Base-by-base conservation (phyloP, 2,888 invertebrate genomes). In the Drosophila meridionalis region DNA sequence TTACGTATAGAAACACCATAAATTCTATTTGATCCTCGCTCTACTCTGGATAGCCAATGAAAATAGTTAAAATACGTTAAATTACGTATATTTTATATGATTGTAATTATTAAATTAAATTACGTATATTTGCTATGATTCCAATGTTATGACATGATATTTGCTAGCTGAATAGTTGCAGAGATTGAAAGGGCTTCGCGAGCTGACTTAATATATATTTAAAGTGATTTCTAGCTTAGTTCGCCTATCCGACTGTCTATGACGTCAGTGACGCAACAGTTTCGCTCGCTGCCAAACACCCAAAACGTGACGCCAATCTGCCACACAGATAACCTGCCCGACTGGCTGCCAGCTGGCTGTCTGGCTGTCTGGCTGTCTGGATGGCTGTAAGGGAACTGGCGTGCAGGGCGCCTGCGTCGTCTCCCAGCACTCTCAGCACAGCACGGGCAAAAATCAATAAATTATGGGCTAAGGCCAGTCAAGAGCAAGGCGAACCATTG, bases 401-500 rank as follows among this genome's bases (percentile, higher is more conserved):
- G 30, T 70, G 56, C 76, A 88, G 69, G 75, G 89, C 91, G 83
- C 90, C 89, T 89, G 91, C 85, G 84, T 82, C 72, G 76, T 72
- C 48, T 30, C 47, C 58, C 42, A 67, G 58, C 70, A 69, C 48
- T 30, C 47, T 45, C 42, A 67, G 58, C 70, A 69, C 30, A 38
- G 42, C 12, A 34, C 11, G 12, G 20, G 12, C 34, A 26, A 72
- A 80, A 91, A 91, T 91, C 92, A 86, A 91, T 91, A 91, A 87
- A 77, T 90, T 78, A 85, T 89, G 86, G 91, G 90, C 81, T 82
- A 87, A 78, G 70, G 70, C 75, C 81, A 90, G 91, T 91, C 91
- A 91, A 92, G 91, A 91, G 92, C 91, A 91, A 91, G 91, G 91
- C 77, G 64, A 84, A 68, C 38, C 78, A 56, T 80, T 67, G 47